These are phyloP conservation scores for Drosophila azteca DNA, from an alignment of 1,140 invertebrate genomes.

Conservation along the genomic window DNA sequence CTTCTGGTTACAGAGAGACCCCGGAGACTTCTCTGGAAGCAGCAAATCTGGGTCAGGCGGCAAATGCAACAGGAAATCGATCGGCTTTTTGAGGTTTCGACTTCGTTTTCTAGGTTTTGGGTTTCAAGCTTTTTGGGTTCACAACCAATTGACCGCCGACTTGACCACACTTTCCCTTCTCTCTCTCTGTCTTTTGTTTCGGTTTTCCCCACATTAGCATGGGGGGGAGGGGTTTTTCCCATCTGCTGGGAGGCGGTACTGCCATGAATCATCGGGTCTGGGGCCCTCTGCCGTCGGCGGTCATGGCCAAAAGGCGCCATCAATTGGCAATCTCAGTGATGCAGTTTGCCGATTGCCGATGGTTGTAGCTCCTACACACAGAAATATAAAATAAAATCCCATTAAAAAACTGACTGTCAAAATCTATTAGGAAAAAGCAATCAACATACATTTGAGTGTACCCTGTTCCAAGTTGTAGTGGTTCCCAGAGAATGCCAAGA, in stretches of 20 bases:
- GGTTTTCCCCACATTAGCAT: slow-evolving; percentile 2
- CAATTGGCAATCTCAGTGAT: too few species aligned
- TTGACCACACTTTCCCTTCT: slow-evolving; percentile 41
- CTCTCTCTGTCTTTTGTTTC: not conserved
- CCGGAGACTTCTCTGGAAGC: slow-evolving; percentile 3
- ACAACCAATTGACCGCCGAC: slow-evolving; percentile 19
- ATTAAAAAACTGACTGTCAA: slow-evolving; percentile 32
- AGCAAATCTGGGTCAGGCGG: slow-evolving; percentile 45
- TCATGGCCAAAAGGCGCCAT: too few species aligned
- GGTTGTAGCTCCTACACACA: too few species aligned
- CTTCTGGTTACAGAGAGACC: slow-evolving; percentile 26
- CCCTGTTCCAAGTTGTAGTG: too few species aligned
- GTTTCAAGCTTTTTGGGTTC: slow-evolving; percentile 5
- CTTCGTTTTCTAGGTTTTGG: slow-evolving; percentile 3
- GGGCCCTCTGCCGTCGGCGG: too few species aligned
- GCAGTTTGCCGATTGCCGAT: too few species aligned
- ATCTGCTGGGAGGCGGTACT: too few species aligned
- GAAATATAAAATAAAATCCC: slow-evolving; percentile 4
- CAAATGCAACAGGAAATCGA: slow-evolving; percentile 50
- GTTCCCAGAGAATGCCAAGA: too few species aligned
- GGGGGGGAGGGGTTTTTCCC: too few species aligned
- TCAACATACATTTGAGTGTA: too few species aligned
- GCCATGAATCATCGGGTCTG: too few species aligned
- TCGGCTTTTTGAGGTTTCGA: slow-evolving; percentile 27
- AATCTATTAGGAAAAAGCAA: too few species aligned